Conservation (phyloP, 1,140 invertebrate genomes). For the Tetranychus urticae region DNA sequence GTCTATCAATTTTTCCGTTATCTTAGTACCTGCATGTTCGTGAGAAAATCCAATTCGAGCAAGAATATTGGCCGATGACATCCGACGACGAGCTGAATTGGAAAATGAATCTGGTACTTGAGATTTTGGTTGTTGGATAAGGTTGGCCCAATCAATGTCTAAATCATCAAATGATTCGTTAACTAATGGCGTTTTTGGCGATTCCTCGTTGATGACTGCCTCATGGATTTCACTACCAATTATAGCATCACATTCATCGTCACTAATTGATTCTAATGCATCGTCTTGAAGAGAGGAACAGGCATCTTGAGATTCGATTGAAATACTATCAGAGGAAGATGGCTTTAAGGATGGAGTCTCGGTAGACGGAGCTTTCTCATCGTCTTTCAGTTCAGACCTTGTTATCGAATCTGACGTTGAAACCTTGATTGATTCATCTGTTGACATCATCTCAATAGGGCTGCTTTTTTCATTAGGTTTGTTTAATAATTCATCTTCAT, state of each 20-base stretch:
- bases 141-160: constrained; percentile 11
- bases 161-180: constrained; percentile 8
- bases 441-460: too few species aligned
- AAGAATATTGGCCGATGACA: constrained; percentile 8
- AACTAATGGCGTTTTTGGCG: background rate
- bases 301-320: constrained; percentile 17
- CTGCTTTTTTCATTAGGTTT: too few species aligned
- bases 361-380: too few species aligned
- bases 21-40: constrained; percentile 3
- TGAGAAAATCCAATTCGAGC: constrained; percentile 12
- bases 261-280: too few species aligned
- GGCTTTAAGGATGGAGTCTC: too few species aligned
- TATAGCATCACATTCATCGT: too few species aligned
- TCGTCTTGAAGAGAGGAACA: background rate
- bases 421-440: too few species aligned
- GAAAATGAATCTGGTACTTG: constrained; percentile 2
- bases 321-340: constrained; percentile 9
- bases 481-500: background rate
- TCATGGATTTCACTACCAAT: constrained; percentile 1
- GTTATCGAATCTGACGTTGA: too few species aligned
- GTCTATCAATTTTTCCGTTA: constrained; percentile 5
- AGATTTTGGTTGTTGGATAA: constrained; percentile 8
- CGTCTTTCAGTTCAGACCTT: too few species aligned
- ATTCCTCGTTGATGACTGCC: background rate
- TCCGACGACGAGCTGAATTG: constrained; percentile 8